Percentiles rank a stretch among this genome's conserved stretches.
phyloP scores from a whole-genome alignment of 2,113 vertebrate genomes.

The Chaetodon auriga region DNA sequence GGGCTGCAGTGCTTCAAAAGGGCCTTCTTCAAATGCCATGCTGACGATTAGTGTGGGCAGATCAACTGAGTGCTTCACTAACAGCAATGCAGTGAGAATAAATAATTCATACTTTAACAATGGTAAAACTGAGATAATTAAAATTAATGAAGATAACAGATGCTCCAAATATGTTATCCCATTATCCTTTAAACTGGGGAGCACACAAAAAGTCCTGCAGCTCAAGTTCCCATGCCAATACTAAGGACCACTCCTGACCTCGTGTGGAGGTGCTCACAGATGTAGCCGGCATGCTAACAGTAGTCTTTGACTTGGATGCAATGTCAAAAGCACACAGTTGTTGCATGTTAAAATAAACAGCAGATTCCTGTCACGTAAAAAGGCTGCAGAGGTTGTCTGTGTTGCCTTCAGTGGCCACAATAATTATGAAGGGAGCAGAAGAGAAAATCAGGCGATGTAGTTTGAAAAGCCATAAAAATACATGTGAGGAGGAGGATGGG shows the following conservation, averaged over 20 bases:
- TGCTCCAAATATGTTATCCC: background rate
- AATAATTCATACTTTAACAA: slow-evolving; percentile 1
- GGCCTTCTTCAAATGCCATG: slow-evolving; percentile 10
- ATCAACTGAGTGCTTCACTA: slow-evolving; percentile 10
- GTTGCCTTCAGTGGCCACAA: too few relatives aligned
- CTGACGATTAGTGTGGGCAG: slow-evolving; percentile 25
- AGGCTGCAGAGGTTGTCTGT: too few relatives aligned
- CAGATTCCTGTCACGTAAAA: background rate
- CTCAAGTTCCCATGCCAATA: background rate
- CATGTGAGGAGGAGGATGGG: too few relatives aligned
- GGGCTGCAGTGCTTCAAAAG: slow-evolving; percentile 16
- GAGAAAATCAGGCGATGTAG: too few relatives aligned
- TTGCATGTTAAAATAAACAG: too few relatives aligned
- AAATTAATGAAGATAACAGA: slow-evolving; percentile 8
- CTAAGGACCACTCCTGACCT: background rate
- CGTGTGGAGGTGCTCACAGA: background rate
- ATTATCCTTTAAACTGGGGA: background rate
- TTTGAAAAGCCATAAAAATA: too few relatives aligned
- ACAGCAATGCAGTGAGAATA: background rate
- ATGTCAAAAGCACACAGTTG: background rate
- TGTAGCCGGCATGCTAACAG: background rate
- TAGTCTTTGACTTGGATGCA: background rate
- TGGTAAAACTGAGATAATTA: background rate
- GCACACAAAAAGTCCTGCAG: background rate
- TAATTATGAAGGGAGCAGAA: too few relatives aligned